Evolutionary conservation across 2,888 invertebrate genomes (phyloP).

Genomic region (Cryptocephalus primarius): DNA sequence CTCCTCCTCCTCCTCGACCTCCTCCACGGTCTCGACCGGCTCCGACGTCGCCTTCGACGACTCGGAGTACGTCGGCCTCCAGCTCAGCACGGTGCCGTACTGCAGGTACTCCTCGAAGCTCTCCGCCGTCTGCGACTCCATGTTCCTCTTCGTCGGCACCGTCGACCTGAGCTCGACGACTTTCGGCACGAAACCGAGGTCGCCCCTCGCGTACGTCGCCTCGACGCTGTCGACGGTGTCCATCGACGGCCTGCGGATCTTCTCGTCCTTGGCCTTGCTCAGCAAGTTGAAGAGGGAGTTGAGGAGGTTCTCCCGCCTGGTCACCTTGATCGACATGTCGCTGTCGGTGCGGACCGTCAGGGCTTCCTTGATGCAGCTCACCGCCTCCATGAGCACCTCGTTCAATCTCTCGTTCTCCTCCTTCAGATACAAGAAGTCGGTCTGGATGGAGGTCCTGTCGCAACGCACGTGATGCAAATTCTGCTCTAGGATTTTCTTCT

Average conservation of each 20-base stretch:
- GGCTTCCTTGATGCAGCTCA: slow-evolving; percentile 48
- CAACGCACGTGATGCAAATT: slow-evolving; percentile 42
- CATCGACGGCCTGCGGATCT: slow-evolving; percentile 37
- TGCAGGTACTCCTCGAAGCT: slow-evolving; percentile 21
- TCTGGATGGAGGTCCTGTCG: slow-evolving; percentile 39
- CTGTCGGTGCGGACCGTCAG: slow-evolving; percentile 39
- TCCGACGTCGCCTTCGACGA: not conserved
- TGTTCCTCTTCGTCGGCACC: slow-evolving; percentile 24
- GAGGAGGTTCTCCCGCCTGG: slow-evolving; percentile 46
- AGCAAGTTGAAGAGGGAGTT: slow-evolving; percentile 27
- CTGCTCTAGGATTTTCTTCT: slow-evolving; percentile 38
- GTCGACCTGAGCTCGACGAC: slow-evolving; percentile 24
- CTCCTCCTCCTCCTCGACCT: slow-evolving; percentile 5
- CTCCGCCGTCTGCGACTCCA: slow-evolving; percentile 24
- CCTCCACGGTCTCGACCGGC: not conserved
- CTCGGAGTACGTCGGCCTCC: slow-evolving; percentile 1
- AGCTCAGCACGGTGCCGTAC: slow-evolving; percentile 1
- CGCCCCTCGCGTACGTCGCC: slow-evolving; percentile 49
- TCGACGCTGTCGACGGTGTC: slow-evolving; percentile 28
- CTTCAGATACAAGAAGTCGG: slow-evolving; percentile 37
- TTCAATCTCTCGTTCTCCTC: slow-evolving; percentile 46
- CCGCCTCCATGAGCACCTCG: slow-evolving; percentile 49
- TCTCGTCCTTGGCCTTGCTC: slow-evolving; percentile 29
- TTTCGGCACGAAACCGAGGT: slow-evolving; percentile 56
- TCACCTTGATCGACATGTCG: slow-evolving; percentile 39